phyloP scores from a whole-genome alignment of 53 echinoderm and acorn worm genomes.

The Echinometra lucunter region DNA sequence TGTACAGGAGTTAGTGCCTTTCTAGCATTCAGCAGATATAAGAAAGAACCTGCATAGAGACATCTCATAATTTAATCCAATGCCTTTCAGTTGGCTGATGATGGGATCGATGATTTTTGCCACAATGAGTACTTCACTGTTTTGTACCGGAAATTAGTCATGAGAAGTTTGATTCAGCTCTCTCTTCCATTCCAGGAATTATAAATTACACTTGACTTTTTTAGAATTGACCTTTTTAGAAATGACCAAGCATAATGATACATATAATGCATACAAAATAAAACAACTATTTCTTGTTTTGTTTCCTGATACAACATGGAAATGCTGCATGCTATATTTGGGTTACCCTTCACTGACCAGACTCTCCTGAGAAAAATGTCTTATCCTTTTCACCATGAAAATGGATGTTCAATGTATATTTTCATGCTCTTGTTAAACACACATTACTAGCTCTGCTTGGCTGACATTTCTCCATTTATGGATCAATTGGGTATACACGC shows the following conservation, averaged over 20 bases:
- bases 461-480: slow-evolving; percentile 36
- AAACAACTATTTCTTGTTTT: too few species aligned
- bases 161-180: background rate
- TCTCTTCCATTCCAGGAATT: background rate
- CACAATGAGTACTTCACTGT: background rate
- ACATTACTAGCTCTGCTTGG: background rate
- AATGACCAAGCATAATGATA: too few species aligned
- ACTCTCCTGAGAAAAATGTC: background rate
- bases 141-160: background rate
- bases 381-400: background rate
- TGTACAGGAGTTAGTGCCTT: too few species aligned
- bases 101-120: background rate
- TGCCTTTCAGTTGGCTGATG: background rate
- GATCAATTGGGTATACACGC: slow-evolving; percentile 38
- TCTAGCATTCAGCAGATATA: background rate
- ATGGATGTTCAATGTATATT: slow-evolving; percentile 41
- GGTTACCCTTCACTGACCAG: background rate
- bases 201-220: background rate
- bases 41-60: background rate
- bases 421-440: background rate
- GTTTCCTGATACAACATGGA: too few species aligned
- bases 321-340: too few species aligned
- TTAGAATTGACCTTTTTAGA: too few species aligned
- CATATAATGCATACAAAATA: too few species aligned
- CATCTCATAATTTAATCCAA: background rate